Evolutionary conservation across 2,888 invertebrate genomes (phyloP).

Genomic region (Electrophaes corylata): DNA sequence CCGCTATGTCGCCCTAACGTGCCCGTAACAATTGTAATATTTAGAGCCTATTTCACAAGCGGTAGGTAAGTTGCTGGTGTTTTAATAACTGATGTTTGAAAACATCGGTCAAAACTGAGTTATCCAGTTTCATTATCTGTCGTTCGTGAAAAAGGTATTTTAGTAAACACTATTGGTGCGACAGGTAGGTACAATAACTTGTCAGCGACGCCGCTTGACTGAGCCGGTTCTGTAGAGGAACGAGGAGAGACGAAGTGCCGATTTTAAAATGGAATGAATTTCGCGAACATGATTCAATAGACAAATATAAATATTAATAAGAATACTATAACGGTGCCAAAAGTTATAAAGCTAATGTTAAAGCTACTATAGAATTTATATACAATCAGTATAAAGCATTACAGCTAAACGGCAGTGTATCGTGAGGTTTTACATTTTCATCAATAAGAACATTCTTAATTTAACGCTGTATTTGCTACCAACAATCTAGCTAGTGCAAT

Average conservation of each 20-base stretch:
- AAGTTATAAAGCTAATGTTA: slow-evolving; percentile 20
- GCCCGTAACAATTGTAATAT: slow-evolving; percentile 53
- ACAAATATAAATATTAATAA: slow-evolving; percentile 12
- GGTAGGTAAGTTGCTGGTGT: slow-evolving; percentile 4
- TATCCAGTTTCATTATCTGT: not conserved
- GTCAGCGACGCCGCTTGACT: slow-evolving; percentile 20
- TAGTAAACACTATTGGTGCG: slow-evolving; percentile 10
- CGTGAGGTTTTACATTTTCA: slow-evolving; percentile 10
- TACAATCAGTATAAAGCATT: slow-evolving; percentile 15
- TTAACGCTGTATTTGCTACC: slow-evolving; percentile 9
- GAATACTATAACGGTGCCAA: slow-evolving; percentile 22
- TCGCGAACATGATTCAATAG: slow-evolving; percentile 27
- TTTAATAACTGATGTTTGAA: not conserved
- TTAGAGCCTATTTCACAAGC: slow-evolving; percentile 45
- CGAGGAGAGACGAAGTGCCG: slow-evolving; percentile 27
- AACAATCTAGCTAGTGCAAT: slow-evolving; percentile 19
- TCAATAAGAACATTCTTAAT: slow-evolving; percentile 16
- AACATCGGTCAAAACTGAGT: not conserved
- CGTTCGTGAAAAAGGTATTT: slow-evolving; percentile 3
- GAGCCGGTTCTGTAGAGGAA: slow-evolving; percentile 14
- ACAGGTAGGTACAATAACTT: slow-evolving; percentile 5
- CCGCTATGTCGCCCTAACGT: slow-evolving; percentile 51
- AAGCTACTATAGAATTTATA: slow-evolving; percentile 22
- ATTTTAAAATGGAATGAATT: slow-evolving; percentile 27
- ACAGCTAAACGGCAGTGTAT: slow-evolving; percentile 25